Evolutionary conservation across 2,113 vertebrate genomes (phyloP), one percentile per base, ranked within the genome.

Genomic region (Leucoraja erinaceus): DNA sequence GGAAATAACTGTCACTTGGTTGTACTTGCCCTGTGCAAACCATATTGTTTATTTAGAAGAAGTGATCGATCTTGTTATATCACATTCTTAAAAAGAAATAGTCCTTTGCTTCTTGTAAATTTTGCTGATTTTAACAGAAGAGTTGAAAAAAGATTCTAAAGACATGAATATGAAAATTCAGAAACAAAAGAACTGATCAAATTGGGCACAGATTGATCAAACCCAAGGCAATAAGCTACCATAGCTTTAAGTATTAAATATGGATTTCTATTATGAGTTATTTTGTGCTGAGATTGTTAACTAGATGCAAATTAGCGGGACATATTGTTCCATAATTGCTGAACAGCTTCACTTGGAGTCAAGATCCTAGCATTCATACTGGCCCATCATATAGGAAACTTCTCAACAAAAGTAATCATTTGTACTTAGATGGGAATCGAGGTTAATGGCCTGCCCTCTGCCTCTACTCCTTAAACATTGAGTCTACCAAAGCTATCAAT

Each of bases 71-170:
- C 61, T 63, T 86, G 28, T 28, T 86, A 7, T 31, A n/a, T 86
- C 56, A 86, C 83, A 31, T 31, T n/a, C 28, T 86, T 63, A 16
- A 86, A 86, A 86, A n/a, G 83, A 86, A 86, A 63, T 59, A n/a
- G 12, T n/a, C 28, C 25, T 59, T n/a, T 86, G n/a, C 14, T 63
- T 10, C 63, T 63, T 61, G 81, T 84, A 61, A 25, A 7, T 86
- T 86, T n/a, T 12, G n/a, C 83, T 63, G 25, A 18, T 63, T 47
- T 84, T 84, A 59, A 31, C 56, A 28, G 25, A n/a, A 63, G 14
- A 63, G 11, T n/a, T 12, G 56, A 88, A 66, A n/a, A 88, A 88
- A 31, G 83, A 66, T 63, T 5, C 31, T 22, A 83, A 9, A 56
- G 8, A 47, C 38, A 22, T 88, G 83, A n/a, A n/a, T 3, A 18